Evolutionary conservation across 2,888 invertebrate species (phyloP).

Genomic region (Xylota sylvarum): DNA sequence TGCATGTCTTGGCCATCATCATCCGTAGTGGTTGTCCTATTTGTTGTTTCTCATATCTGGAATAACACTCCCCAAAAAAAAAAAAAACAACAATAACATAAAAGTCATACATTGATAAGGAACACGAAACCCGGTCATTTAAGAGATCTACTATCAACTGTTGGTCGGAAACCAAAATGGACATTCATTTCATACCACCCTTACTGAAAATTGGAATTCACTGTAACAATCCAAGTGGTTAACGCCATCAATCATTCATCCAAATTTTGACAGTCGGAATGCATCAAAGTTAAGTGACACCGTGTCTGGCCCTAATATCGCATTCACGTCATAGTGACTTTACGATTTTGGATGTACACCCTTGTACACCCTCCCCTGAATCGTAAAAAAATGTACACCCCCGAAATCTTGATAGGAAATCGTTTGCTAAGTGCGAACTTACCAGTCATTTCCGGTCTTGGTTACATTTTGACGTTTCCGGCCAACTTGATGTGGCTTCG

Average conservation of each 20-base stretch:
- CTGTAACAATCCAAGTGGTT: constrained; percentile 18
- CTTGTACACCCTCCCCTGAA: background rate
- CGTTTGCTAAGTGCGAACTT: constrained; percentile 80
- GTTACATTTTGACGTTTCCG: constrained; percentile 87
- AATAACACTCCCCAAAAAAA: constrained; percentile 54
- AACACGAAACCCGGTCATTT: constrained; percentile 41
- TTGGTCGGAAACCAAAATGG: constrained; percentile 16
- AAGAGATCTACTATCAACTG: background rate
- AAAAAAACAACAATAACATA: background rate
- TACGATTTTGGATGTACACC: background rate
- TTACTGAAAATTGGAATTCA: background rate
- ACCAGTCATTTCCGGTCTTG: constrained; percentile 88
- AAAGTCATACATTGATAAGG: constrained; percentile 30
- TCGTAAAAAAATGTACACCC: background rate
- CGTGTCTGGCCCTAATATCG: background rate
- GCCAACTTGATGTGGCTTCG: constrained; percentile 88
- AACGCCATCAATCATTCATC: constrained; percentile 62
- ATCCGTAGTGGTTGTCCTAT: constrained; percentile 22
- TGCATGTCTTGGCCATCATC: constrained; percentile 60
- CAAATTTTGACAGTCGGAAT: constrained; percentile 20
- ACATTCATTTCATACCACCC: background rate
- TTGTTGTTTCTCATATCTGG: constrained; percentile 15
- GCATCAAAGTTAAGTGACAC: constrained; percentile 19
- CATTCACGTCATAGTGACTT: background rate
- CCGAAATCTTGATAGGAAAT: constrained; percentile 5